Conservation (phyloP, 2,888 invertebrate genomes). For the Serripes groenlandicus region DNA sequence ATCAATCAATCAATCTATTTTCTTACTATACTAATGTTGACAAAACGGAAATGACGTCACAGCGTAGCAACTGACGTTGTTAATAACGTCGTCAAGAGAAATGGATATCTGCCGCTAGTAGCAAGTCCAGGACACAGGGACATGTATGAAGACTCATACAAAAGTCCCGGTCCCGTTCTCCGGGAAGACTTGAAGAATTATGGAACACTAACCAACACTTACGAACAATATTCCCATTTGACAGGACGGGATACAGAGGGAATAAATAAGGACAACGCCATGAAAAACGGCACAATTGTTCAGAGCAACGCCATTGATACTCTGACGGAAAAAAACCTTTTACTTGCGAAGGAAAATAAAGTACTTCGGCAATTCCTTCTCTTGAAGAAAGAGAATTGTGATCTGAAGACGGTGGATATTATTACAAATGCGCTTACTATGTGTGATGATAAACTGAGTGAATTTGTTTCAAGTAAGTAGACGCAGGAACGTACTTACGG, state of each 20-base stretch:
- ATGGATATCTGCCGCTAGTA: background rate
- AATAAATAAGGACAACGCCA: background rate
- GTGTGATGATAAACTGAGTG: slow-evolving; percentile 57
- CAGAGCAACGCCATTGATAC: background rate
- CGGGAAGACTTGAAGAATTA: background rate
- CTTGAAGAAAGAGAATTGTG: slow-evolving; percentile 57
- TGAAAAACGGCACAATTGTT: background rate
- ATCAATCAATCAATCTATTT: too few species aligned
- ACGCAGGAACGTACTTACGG: too few species aligned
- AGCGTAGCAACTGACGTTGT: background rate
- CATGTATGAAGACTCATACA: background rate
- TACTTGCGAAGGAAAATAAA: slow-evolving; percentile 53
- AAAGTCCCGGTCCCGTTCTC: background rate
- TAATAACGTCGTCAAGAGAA: background rate
- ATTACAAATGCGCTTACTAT: slow-evolving; percentile 55
- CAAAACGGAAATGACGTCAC: slow-evolving; percentile 12
- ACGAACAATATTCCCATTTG: background rate
- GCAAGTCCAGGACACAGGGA: background rate
- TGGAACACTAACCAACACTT: background rate
- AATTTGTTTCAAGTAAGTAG: slow-evolving; percentile 57
- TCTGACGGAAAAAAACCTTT: slow-evolving; percentile 15
- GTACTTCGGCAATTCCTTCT: slow-evolving; percentile 57
- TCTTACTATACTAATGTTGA: too few species aligned
- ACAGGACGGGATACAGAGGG: background rate
- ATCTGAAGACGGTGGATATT: slow-evolving; percentile 54